These are phyloP conservation scores for Hapalemur alaotrensis DNA, from an alignment of 2,797 vertebrate species.

Conservation along the genomic window DNA sequence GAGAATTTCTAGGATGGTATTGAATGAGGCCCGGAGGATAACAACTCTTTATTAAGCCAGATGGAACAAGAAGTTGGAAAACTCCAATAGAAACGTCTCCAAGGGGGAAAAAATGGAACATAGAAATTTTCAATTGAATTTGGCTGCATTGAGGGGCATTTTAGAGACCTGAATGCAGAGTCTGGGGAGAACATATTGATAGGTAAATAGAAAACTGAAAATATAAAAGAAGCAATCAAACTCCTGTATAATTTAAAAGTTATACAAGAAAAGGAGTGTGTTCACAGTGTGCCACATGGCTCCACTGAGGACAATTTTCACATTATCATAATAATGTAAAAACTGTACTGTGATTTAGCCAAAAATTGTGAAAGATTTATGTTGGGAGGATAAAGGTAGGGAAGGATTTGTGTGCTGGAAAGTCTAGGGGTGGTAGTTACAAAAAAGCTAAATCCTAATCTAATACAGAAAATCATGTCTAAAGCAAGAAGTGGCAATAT, in stretches of 20 bases:
- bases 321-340: background rate
- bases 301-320: background rate
- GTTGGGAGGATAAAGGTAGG: background rate
- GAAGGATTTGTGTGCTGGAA: background rate
- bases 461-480: background rate
- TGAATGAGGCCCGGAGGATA: background rate
- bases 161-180: background rate
- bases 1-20: background rate
- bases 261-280: background rate
- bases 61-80: background rate
- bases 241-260: background rate
- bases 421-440: background rate
- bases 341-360: background rate
- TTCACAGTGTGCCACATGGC: background rate
- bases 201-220: background rate
- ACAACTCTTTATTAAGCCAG: background rate
- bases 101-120: background rate
- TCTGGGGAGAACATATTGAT: background rate
- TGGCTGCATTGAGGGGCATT: background rate
- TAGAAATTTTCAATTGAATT: background rate
- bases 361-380: constrained; percentile 27
- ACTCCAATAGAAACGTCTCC: background rate
- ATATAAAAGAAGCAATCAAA: background rate
- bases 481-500: background rate
- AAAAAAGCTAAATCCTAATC: background rate